phyloP scores from a whole-genome alignment of 2,797 vertebrate species.

The Diplodus puntazzo region DNA sequence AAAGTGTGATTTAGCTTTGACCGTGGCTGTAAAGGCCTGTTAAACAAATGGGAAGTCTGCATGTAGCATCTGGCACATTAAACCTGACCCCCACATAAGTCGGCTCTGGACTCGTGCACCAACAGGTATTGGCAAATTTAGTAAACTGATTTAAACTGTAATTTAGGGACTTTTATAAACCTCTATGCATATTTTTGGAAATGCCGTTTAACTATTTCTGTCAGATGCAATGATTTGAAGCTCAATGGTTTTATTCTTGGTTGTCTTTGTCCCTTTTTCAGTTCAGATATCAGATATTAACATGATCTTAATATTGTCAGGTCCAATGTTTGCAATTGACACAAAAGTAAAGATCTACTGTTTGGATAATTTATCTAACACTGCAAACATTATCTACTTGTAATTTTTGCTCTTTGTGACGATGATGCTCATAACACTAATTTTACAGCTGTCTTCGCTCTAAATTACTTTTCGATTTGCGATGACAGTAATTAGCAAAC shows the following conservation, averaged over 20 bases:
- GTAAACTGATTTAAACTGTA: slow-evolving; percentile 7
- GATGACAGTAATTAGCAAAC: slow-evolving; percentile 63
- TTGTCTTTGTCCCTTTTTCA: neutral
- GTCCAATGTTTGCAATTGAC: neutral
- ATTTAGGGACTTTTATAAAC: slow-evolving; percentile 12
- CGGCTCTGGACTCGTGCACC: slow-evolving; percentile 4
- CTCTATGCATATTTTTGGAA: neutral
- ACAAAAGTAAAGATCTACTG: neutral
- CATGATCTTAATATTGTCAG: neutral
- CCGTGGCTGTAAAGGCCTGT: slow-evolving; percentile 38
- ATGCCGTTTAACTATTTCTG: neutral
- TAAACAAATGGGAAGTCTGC: slow-evolving; percentile 38
- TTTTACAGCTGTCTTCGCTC: slow-evolving; percentile 66
- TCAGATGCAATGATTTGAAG: neutral
- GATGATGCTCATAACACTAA: slow-evolving; percentile 37
- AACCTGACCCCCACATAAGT: slow-evolving; percentile 39
- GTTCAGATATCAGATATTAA: neutral
- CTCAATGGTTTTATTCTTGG: neutral
- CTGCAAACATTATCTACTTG: slow-evolving; percentile 18
- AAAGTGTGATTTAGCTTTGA: slow-evolving; percentile 51
- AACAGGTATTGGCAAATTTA: slow-evolving; percentile 8
- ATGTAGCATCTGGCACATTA: slow-evolving; percentile 56
- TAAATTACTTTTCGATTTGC: slow-evolving; percentile 57
- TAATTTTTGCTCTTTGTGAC: slow-evolving; percentile 44
- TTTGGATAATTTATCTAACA: slow-evolving; percentile 22